phyloP scores from a whole-genome alignment of 2,888 invertebrate genomes.

The Lacanobia oleracea region DNA sequence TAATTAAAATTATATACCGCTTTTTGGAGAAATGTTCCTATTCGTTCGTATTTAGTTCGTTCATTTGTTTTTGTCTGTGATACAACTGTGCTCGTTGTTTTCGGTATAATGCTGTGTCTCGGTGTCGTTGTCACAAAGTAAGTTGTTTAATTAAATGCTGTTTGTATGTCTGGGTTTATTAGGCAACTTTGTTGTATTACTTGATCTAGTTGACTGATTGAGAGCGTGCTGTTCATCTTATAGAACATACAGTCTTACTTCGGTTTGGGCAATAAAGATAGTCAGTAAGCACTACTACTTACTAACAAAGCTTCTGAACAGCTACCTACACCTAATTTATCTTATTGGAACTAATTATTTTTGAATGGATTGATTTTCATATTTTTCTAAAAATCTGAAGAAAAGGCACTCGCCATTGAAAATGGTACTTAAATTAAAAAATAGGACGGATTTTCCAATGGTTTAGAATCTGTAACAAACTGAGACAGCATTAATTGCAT shows the following conservation, averaged over 20 bases:
- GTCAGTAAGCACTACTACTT: too few relatives aligned
- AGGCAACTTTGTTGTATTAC: background rate
- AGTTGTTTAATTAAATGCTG: conserved; percentile 34
- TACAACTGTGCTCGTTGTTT: conserved; percentile 34
- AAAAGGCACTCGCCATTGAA: too few relatives aligned
- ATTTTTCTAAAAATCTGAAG: too few relatives aligned
- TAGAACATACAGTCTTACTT: background rate
- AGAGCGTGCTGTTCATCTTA: background rate
- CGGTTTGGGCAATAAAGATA: background rate
- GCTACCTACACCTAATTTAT: too few relatives aligned
- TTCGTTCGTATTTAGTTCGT: conserved; percentile 30
- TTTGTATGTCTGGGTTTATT: background rate
- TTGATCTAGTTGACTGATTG: background rate
- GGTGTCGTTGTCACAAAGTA: conserved; percentile 19
- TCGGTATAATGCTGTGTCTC: conserved; percentile 14
- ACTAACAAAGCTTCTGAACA: too few relatives aligned
- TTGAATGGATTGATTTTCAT: too few relatives aligned
- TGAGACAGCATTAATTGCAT: too few relatives aligned
- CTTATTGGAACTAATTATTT: too few relatives aligned
- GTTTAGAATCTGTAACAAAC: background rate
- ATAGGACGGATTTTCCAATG: too few relatives aligned
- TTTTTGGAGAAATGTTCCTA: conserved; percentile 51
- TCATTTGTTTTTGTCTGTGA: conserved; percentile 52
- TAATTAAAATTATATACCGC: conserved; percentile 57
- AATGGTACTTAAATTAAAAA: too few relatives aligned